Evolutionary conservation across 2,888 invertebrate species (phyloP).

Genomic region (Hoplodrina blanda): DNA sequence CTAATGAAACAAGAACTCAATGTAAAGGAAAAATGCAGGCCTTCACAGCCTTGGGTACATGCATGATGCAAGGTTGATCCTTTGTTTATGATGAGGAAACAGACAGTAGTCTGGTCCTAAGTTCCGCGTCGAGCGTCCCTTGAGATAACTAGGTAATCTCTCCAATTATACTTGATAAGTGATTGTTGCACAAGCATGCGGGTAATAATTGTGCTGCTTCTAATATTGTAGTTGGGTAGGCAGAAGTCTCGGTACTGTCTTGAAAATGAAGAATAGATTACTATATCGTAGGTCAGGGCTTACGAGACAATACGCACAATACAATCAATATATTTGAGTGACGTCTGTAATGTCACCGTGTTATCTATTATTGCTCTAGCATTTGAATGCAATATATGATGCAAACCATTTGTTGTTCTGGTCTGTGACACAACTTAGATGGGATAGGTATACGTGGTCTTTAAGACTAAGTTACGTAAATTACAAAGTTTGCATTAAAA

Average conservation of each 20-base stretch:
- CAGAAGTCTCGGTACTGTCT: background rate
- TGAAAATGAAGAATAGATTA: background rate
- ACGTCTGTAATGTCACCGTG: conserved; percentile 11
- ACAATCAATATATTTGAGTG: conserved; percentile 20
- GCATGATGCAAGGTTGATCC: conserved; percentile 45
- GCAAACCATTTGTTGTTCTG: conserved; percentile 8
- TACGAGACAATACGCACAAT: background rate
- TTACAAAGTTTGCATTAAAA: background rate
- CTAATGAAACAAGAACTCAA: conserved; percentile 16
- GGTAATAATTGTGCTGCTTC: conserved; percentile 16
- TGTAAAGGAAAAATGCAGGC: conserved; percentile 46
- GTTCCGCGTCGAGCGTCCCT: conserved; percentile 43
- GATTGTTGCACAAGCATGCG: conserved; percentile 35
- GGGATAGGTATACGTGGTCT: too few species aligned
- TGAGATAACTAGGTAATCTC: conserved; percentile 32
- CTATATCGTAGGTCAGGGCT: conserved; percentile 21
- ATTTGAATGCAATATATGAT: conserved; percentile 10
- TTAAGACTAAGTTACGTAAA: conserved; percentile 6
- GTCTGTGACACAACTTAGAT: background rate
- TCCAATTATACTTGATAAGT: conserved; percentile 21
- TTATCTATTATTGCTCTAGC: conserved; percentile 2
- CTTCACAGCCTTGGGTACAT: conserved; percentile 27
- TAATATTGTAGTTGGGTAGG: background rate
- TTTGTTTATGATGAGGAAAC: conserved; percentile 52
- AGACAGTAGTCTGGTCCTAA: conserved; percentile 1